phyloP scores from a whole-genome alignment of 1,140 invertebrate genomes.

The Gryllus bimaculatus region DNA sequence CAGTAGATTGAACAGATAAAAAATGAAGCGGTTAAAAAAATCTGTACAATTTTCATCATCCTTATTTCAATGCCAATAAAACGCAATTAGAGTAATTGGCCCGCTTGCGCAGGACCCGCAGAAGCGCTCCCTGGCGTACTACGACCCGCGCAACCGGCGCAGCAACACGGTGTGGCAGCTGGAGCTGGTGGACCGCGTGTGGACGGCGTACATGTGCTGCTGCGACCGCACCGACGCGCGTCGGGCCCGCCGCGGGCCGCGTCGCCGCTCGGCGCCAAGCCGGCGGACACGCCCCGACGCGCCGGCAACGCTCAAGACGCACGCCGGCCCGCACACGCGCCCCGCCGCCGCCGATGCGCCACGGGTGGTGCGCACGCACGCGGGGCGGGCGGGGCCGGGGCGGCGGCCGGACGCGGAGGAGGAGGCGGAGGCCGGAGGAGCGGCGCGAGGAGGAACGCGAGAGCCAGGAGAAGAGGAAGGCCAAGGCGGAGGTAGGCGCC shows the following conservation, averaged over 20 bases:
- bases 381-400: neutral
- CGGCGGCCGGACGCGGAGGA: neutral
- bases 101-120: neutral
- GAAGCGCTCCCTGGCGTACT: neutral
- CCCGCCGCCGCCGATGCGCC: neutral
- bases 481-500: too few species aligned
- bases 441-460: neutral
- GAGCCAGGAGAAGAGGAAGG: neutral
- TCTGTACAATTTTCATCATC: too few species aligned
- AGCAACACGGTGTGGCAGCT: constrained; percentile 15
- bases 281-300: neutral
- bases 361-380: neutral
- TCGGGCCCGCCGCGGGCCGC: neutral
- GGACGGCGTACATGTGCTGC: constrained; percentile 18
- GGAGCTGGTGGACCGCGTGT: constrained; percentile 11
- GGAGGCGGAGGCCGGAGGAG: neutral
- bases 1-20: too few species aligned
- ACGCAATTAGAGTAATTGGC: too few species aligned
- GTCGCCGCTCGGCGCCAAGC: neutral
- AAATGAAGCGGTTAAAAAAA: too few species aligned
- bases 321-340: too few species aligned
- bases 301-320: neutral
- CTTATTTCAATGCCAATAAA: too few species aligned
- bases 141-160: constrained; percentile 1
- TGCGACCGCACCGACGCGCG: neutral